Percentiles rank a stretch among this genome's conserved stretches.
Conservation (phyloP, 92 coral and sea anemone genomes). For the Diadumene lineata region DNA sequence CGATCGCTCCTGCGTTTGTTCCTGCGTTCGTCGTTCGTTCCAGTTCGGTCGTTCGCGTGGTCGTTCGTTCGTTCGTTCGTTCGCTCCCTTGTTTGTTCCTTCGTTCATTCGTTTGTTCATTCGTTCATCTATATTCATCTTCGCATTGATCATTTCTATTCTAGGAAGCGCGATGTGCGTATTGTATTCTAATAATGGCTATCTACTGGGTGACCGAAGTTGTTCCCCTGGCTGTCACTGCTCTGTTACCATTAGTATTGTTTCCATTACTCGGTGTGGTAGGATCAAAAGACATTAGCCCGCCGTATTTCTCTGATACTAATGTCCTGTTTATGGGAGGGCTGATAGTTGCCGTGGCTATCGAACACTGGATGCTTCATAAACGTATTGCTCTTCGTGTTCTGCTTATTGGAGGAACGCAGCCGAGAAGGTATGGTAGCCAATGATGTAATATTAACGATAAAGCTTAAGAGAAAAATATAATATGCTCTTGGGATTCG, state of each 20-base stretch:
- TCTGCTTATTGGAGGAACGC: slow-evolving; percentile 79
- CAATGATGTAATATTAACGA: neutral
- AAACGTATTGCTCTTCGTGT: slow-evolving; percentile 93
- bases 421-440: slow-evolving; percentile 73
- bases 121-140: slow-evolving; percentile 7
- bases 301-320: slow-evolving; percentile 91
- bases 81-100: no score
- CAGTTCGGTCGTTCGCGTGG: no score
- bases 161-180: slow-evolving; percentile 94
- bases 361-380: slow-evolving; percentile 96
- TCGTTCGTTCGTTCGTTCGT: no score
- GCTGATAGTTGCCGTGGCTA: slow-evolving; percentile 89
- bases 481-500: no score
- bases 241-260: slow-evolving; percentile 82
- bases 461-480: neutral
- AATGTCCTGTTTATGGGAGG: slow-evolving; percentile 93
- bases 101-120: neutral
- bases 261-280: slow-evolving; percentile 96
- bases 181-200: slow-evolving; percentile 89
- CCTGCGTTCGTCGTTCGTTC: no score
- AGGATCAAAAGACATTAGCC: slow-evolving; percentile 79
- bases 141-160: no score
- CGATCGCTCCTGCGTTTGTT: no score
- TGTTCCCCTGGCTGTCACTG: slow-evolving; percentile 89
- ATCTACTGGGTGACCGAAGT: slow-evolving; percentile 98